Percentiles rank a stretch among this genome's conserved stretches.
These are phyloP conservation scores for Blastobasis adustella DNA, from an alignment of 2,888 invertebrate species.

Conservation along the genomic window DNA sequence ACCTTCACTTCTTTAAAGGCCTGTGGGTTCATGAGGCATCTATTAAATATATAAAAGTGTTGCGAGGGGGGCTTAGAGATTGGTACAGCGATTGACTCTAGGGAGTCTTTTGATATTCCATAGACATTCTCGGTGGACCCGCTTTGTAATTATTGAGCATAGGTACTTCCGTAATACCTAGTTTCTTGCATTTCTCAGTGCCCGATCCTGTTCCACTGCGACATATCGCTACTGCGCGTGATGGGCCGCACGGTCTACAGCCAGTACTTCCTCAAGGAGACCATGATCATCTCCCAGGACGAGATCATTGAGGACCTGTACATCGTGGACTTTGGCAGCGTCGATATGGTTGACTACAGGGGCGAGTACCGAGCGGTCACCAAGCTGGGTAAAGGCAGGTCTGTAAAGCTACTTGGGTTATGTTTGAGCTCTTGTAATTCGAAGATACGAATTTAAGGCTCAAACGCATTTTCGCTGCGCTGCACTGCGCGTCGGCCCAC, in stretches of 20 bases:
- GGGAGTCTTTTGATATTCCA: background rate
- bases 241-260: constrained; percentile 47
- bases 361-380: constrained; percentile 11
- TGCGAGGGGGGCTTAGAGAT: too few species aligned
- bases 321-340: constrained; percentile 45
- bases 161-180: background rate
- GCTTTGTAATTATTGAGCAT: background rate
- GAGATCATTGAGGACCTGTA: constrained; percentile 44
- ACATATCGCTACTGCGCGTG: constrained; percentile 44
- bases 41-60: too few species aligned
- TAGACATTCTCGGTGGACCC: background rate
- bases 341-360: constrained; percentile 23
- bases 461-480: too few species aligned
- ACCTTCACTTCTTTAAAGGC: too few species aligned
- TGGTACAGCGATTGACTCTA: too few species aligned
- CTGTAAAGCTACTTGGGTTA: background rate
- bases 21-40: too few species aligned
- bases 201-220: constrained; percentile 41
- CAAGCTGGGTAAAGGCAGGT: constrained; percentile 44
- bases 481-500: too few species aligned
- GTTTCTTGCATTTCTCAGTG: constrained; percentile 30
- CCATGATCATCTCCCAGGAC: constrained; percentile 33
- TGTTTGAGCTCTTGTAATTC: too few species aligned
- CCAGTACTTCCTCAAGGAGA: constrained; percentile 36
- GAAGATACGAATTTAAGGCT: too few species aligned